A percentile compares a stretch with the other conserved stretches of the same genome.
Conservation (phyloP, 1,140 invertebrate species). For the Dendroctonus ponderosae region DNA sequence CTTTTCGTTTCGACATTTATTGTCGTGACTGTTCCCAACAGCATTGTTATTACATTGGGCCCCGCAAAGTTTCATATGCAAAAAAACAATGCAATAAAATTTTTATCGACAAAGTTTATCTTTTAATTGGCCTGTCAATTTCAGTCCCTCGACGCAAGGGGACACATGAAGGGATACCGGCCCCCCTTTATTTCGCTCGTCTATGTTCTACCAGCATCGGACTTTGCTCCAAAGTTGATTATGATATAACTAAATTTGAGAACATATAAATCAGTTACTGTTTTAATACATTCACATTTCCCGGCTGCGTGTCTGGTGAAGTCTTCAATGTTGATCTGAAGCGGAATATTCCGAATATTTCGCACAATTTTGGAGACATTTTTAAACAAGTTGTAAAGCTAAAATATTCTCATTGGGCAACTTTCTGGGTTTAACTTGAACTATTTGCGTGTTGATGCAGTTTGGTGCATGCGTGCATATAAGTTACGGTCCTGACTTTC, state of each 20-base stretch:
- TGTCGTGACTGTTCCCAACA: slow-evolving; percentile 5
- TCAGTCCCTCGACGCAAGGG: slow-evolving; percentile 19
- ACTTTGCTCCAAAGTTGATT: neutral
- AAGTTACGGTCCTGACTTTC: slow-evolving; percentile 11
- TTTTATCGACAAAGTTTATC: slow-evolving; percentile 31
- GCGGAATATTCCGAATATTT: too few species aligned
- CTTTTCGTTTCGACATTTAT: neutral
- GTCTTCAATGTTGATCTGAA: too few species aligned
- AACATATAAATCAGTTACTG: too few species aligned
- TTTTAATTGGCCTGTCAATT: slow-evolving; percentile 32
- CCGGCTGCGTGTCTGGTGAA: too few species aligned
- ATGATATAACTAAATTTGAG: too few species aligned
- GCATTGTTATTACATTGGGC: slow-evolving; percentile 1
- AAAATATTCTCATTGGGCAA: too few species aligned
- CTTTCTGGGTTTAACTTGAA: too few species aligned
- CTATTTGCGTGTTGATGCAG: too few species aligned
- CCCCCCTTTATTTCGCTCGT: slow-evolving; percentile 5
- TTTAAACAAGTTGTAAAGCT: too few species aligned
- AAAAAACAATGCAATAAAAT: slow-evolving; percentile 29
- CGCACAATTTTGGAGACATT: too few species aligned
- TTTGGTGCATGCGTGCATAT: too few species aligned
- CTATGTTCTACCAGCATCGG: slow-evolving; percentile 15
- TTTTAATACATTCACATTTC: too few species aligned
- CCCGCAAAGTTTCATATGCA: slow-evolving; percentile 17
- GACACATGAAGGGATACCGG: slow-evolving; percentile 14